Percentiles rank a stretch among this genome's conserved stretches.
phyloP scores from a whole-genome alignment of 2,888 invertebrate genomes.

The Drosophila anomelani region DNA sequence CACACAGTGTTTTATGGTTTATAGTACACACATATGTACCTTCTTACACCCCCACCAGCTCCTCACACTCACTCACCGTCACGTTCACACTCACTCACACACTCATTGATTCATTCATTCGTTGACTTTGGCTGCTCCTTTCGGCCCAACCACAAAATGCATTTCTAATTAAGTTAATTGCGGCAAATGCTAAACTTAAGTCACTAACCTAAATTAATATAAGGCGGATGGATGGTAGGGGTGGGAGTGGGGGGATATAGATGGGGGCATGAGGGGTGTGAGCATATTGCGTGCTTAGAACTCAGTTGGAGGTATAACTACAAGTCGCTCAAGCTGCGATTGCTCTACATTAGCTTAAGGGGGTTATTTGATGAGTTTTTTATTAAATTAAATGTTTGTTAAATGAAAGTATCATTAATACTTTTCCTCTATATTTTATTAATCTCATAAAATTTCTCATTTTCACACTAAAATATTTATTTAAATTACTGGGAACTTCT shows the following conservation, averaged over 20 bases:
- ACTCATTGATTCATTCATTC: constrained; percentile 31
- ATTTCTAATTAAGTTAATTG: constrained; percentile 82
- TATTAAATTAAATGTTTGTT: neutral
- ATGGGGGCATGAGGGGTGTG: neutral
- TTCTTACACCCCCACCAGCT: constrained; percentile 1
- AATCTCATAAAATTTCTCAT: no score
- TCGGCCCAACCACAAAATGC: constrained; percentile 61
- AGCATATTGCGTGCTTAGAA: constrained; percentile 33
- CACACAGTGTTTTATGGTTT: constrained; percentile 58
- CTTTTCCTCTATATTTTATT: neutral
- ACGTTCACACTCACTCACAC: constrained; percentile 21
- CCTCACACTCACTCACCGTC: constrained; percentile 21
- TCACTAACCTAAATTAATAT: constrained; percentile 79
- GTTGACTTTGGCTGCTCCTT: constrained; percentile 41
- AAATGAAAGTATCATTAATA: neutral
- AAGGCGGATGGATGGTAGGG: constrained; percentile 34
- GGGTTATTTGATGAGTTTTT: neutral
- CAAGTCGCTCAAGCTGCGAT: neutral
- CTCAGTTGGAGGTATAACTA: constrained; percentile 25
- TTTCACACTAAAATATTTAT: neutral
- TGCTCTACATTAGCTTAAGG: constrained; percentile 6
- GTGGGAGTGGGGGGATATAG: neutral
- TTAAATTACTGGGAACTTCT: neutral
- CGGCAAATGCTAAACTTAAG: constrained; percentile 79
- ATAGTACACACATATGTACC: neutral